Conservation (phyloP, 2,888 invertebrate species). For the Synanthedon vespiformis region DNA sequence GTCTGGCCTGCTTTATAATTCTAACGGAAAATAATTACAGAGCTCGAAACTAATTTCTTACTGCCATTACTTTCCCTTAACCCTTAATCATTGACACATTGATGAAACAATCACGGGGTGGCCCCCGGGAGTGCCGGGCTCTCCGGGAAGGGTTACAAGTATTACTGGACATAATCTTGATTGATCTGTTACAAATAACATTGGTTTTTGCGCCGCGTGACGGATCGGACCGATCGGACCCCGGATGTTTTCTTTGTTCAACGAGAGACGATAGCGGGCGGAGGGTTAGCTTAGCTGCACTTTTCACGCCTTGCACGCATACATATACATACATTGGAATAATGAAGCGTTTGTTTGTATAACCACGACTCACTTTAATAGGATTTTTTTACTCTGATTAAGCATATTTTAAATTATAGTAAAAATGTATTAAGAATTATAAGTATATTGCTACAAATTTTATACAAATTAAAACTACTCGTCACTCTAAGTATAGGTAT, state of each 20-base stretch:
- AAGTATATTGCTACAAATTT: too few species aligned
- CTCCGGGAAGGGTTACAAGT: conserved; percentile 40
- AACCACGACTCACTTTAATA: too few species aligned
- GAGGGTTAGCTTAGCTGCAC: conserved; percentile 33
- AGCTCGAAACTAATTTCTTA: conserved; percentile 24
- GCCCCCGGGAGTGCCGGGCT: conserved; percentile 17
- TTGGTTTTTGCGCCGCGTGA: conserved; percentile 32
- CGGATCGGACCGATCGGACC: conserved; percentile 26
- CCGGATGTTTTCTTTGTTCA: conserved; percentile 23
- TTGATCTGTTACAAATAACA: conserved; percentile 64
- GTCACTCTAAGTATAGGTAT: too few species aligned
- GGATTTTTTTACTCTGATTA: too few species aligned
- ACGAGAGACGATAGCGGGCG: conserved; percentile 4
- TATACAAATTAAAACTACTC: too few species aligned
- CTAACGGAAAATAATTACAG: conserved; percentile 8
- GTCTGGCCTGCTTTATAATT: conserved; percentile 8
- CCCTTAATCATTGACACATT: conserved; percentile 57
- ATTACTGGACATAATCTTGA: conserved; percentile 64
- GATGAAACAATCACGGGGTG: conserved; percentile 47
- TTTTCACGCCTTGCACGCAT: conserved; percentile 15
- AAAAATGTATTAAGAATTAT: too few species aligned
- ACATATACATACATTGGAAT: not conserved
- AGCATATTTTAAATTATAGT: too few species aligned
- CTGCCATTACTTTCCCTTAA: conserved; percentile 25
- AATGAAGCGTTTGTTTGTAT: too few species aligned